Conservation (phyloP, 2,888 invertebrate genomes). For the Saturnia japonica region DNA sequence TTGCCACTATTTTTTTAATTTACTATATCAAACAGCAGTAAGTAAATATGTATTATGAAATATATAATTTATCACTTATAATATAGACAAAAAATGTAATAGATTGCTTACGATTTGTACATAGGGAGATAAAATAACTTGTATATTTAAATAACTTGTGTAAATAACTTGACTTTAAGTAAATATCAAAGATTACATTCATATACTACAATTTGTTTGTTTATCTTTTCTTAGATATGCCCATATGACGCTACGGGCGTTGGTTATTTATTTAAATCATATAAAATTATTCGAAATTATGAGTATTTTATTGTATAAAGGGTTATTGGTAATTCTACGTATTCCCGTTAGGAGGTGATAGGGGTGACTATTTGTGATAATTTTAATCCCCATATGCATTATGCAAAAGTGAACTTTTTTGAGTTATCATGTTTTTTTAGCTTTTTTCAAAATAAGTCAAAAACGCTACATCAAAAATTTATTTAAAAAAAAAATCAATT, state of each 20-base stretch:
- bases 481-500: too few relatives aligned
- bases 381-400: too few relatives aligned
- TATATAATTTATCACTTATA: background rate
- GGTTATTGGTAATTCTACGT: too few relatives aligned
- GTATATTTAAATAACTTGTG: background rate
- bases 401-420: too few relatives aligned
- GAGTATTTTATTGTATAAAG: too few relatives aligned
- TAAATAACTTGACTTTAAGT: background rate
- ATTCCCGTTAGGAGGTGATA: too few relatives aligned
- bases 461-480: too few relatives aligned
- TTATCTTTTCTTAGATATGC: conserved; percentile 2
- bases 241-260: background rate
- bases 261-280: conserved; percentile 3
- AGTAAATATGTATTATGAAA: background rate
- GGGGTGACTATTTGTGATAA: too few relatives aligned
- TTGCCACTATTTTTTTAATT: background rate
- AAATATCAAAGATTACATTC: background rate
- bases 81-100: background rate
- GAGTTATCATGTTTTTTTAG: too few relatives aligned
- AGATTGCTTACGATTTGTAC: too few relatives aligned
- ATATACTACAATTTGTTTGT: background rate
- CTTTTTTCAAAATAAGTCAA: too few relatives aligned
- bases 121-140: conserved; percentile 9
- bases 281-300: conserved; percentile 1
- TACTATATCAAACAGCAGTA: background rate